Percentiles rank a stretch among this genome's conserved stretches.
Conservation (phyloP, 2,113 vertebrate species). For the Solea senegalensis region DNA sequence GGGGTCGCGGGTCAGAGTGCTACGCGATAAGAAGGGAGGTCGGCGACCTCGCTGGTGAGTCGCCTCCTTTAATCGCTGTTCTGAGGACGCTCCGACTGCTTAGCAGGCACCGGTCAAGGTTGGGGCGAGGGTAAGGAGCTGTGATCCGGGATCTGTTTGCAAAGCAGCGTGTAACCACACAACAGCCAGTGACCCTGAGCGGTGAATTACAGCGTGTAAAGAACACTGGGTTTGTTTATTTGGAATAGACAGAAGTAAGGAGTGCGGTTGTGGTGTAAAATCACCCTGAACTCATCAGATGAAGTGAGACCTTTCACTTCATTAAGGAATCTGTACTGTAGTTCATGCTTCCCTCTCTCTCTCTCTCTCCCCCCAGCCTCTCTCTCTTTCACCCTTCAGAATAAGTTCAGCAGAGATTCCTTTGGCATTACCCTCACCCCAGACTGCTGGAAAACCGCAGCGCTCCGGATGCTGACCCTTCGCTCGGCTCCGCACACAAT, state of each 20-base stretch:
- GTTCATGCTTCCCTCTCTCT: conserved; percentile 15
- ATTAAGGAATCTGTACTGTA: conserved; percentile 66
- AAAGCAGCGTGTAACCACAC: conserved; percentile 75
- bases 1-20: conserved; percentile 63
- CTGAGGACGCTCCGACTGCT: conserved; percentile 68
- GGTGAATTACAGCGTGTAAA: conserved; percentile 59
- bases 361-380: background rate
- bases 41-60: conserved; percentile 61
- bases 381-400: conserved; percentile 40
- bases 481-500: conserved; percentile 70
- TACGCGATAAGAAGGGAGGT: conserved; percentile 73
- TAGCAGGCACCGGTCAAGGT: conserved; percentile 77
- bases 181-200: conserved; percentile 70
- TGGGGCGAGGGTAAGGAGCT: conserved; percentile 69
- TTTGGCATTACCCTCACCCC: conserved; percentile 71
- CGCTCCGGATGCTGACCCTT: conserved; percentile 75
- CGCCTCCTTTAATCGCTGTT: conserved; percentile 72
- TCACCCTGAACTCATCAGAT: conserved; percentile 67
- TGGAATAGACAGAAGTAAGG: conserved; percentile 32
- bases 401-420: conserved; percentile 69
- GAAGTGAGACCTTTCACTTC: conserved; percentile 65
- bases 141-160: conserved; percentile 75
- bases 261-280: conserved; percentile 63
- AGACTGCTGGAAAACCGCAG: conserved; percentile 70
- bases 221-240: conserved; percentile 69